Conservation (phyloP, 2,888 invertebrate genomes). For the Ligdia adustata region DNA sequence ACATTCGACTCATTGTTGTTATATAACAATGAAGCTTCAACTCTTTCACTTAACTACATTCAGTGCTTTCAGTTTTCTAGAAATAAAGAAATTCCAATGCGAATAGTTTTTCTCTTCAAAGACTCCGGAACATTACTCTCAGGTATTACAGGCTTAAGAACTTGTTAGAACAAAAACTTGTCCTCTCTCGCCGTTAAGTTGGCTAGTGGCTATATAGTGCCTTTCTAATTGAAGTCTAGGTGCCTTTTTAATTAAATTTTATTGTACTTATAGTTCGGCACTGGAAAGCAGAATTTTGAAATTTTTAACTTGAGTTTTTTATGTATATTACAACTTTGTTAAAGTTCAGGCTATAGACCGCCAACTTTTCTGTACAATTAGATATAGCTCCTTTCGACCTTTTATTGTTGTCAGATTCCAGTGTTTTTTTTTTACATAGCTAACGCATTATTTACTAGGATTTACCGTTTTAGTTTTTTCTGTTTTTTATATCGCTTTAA, state of each 20-base stretch:
- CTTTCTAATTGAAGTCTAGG: conserved; percentile 31
- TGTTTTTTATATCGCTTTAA: no score
- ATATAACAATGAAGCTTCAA: neutral
- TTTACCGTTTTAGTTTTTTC: no score
- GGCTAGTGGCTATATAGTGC: conserved; percentile 25
- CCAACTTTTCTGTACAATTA: no score
- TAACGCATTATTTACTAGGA: no score
- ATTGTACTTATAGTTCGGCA: conserved; percentile 21
- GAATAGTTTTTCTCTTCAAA: conserved; percentile 11
- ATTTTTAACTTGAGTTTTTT: conserved; percentile 4
- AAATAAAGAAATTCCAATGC: conserved; percentile 5
- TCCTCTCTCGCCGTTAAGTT: conserved; percentile 20
- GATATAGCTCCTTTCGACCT: no score
- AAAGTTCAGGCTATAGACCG: no score
- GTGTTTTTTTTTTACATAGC: no score
- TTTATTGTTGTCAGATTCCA: no score
- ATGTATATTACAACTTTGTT: no score
- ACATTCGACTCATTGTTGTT: neutral
- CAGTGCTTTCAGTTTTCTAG: neutral
- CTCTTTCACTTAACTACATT: neutral
- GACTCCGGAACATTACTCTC: conserved; percentile 8
- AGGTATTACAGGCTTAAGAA: conserved; percentile 31
- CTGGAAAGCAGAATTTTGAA: conserved; percentile 24
- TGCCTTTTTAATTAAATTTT: conserved; percentile 41
- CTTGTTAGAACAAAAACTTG: conserved; percentile 33